Base-by-base conservation (phyloP, 2,797 vertebrate genomes). In the Sebastes miniatus region DNA sequence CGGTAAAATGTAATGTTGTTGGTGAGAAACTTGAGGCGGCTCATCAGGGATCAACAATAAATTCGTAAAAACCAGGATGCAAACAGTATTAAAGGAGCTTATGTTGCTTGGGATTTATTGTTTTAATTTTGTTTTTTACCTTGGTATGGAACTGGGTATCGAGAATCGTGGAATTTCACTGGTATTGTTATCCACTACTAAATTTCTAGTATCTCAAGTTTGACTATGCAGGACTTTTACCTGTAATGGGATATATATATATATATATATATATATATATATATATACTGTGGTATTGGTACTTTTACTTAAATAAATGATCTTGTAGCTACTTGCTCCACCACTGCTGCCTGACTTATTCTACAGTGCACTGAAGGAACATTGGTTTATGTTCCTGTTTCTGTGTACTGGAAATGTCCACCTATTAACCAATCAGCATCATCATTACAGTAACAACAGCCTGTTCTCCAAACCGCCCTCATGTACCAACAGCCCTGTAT, bases 391-490 rank as follows among this genome's bases (percentile, higher is more conserved):
- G 52, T 39, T 82, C 20, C 57, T 57, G 24, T 27, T 27, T 71
- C 67, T 59, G 36, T 57, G 62, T 65, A 20, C 71, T 31, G 24
- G 24, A 14, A 56, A 43, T 39, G 31, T 54, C 36, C 43, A 71
- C 36, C 29, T 54, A 66, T 74, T 25, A 85, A 82, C 62, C 47
- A 57, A 66, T 65, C 24, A 66, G 31, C 59, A 57, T 54, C 34
- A 57, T 29, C 63, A 74, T 58, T 43, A 77, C 22, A 36, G 47
- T 59, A 58, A 82, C 14, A 2, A 73, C 50, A 25, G 43, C 50
- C 63, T 81, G 61, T 56, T 69, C 27, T 74, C 5, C 56, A 68
- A 83, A 76, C 58, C 52, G 50, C 65, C 68, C 25, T 71, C 57
- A 20, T 50, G 18, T 31, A 36, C 25, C 7, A n/a, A 50, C 69